Conservation (phyloP, 2,888 invertebrate species). For the Mycalesis mineus region DNA sequence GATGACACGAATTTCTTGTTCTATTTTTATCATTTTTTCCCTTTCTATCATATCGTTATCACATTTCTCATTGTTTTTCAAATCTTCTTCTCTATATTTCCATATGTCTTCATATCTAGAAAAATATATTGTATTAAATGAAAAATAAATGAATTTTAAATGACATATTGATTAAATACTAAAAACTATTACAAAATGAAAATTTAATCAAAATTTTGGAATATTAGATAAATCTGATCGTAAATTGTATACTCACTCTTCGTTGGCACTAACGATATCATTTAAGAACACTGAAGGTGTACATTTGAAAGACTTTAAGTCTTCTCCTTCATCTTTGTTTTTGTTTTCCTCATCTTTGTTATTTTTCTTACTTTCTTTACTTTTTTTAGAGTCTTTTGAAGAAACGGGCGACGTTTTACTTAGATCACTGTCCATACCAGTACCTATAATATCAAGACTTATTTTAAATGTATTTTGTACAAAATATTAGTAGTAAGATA, state of each 20-base stretch:
- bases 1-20: conserved; percentile 87
- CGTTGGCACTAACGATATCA: conserved; percentile 83
- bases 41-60: conserved; percentile 90
- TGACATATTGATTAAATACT: too few species aligned
- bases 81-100: conserved; percentile 87
- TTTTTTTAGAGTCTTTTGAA: conserved; percentile 88
- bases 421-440: conserved; percentile 86
- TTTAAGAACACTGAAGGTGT: conserved; percentile 84
- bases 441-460: conserved; percentile 40
- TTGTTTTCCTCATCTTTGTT: conserved; percentile 69
- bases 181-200: too few species aligned
- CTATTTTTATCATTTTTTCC: conserved; percentile 89
- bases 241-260: conserved; percentile 77
- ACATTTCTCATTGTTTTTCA: conserved; percentile 85
- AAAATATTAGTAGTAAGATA: neutral
- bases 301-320: conserved; percentile 81
- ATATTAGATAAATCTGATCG: neutral
- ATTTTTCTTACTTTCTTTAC: conserved; percentile 82
- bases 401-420: conserved; percentile 87
- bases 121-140: too few species aligned
- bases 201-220: neutral
- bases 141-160: too few species aligned
- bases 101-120: conserved; percentile 86
- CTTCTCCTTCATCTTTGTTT: conserved; percentile 81
- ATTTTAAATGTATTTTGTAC: too few species aligned